phyloP scores from a whole-genome alignment of 1,140 invertebrate species.

The Rhizoglyphus robini region DNA sequence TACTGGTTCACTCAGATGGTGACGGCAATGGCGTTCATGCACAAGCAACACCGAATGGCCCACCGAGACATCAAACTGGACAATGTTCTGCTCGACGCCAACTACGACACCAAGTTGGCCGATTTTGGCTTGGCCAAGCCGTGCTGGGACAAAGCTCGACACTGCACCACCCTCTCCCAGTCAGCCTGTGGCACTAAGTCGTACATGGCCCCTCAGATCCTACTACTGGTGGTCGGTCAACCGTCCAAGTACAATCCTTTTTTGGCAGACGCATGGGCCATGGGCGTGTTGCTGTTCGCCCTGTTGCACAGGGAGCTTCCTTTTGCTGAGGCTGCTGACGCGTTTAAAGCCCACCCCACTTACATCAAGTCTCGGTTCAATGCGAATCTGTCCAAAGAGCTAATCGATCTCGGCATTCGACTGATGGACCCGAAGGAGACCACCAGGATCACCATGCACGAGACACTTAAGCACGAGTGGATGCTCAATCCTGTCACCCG shows the following conservation, averaged over 20 bases:
- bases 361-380: neutral
- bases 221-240: neutral
- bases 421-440: constrained; percentile 65
- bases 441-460: constrained; percentile 50
- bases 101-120: constrained; percentile 13
- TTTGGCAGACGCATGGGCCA: too few species aligned
- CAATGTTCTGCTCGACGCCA: constrained; percentile 15
- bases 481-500: too few species aligned
- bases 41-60: constrained; percentile 5
- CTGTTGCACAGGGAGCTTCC: neutral
- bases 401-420: constrained; percentile 49
- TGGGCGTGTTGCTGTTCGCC: constrained; percentile 68
- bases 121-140: too few species aligned
- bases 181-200: constrained; percentile 19
- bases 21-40: constrained; percentile 4
- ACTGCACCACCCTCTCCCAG: neutral
- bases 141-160: neutral
- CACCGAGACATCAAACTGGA: constrained; percentile 20
- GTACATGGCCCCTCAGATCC: neutral
- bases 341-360: constrained; percentile 33
- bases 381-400: neutral
- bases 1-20: too few species aligned
- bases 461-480: constrained; percentile 23
- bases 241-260: constrained; percentile 20
- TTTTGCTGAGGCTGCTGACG: constrained; percentile 32